Evolutionary conservation across 2,888 invertebrate genomes (phyloP).

Genomic region (Clusia tigrina): DNA sequence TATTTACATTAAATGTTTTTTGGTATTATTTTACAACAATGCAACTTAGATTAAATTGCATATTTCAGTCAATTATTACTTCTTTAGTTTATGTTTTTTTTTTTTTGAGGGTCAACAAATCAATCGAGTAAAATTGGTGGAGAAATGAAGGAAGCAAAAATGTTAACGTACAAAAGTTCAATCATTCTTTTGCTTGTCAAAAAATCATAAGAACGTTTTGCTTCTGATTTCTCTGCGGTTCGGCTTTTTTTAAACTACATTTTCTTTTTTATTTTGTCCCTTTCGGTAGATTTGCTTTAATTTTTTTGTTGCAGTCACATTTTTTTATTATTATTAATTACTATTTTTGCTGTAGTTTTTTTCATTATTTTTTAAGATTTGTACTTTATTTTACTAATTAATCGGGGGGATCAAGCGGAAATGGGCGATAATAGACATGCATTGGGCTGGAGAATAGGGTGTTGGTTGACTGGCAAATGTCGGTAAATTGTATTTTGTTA

Average conservation of each 20-base stretch:
- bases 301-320: not conserved
- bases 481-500: no score
- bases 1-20: slow-evolving; percentile 39
- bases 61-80: slow-evolving; percentile 45
- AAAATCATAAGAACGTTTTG: not conserved
- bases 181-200: not conserved
- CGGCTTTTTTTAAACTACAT: not conserved
- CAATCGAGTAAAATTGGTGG: not conserved
- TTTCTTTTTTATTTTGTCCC: not conserved
- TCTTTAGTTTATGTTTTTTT: slow-evolving; percentile 20
- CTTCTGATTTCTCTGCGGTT: not conserved
- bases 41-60: slow-evolving; percentile 38
- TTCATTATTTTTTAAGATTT: slow-evolving; percentile 47
- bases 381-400: slow-evolving; percentile 57
- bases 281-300: not conserved
- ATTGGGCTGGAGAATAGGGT: no score
- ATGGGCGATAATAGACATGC: no score
- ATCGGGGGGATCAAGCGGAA: slow-evolving; percentile 56
- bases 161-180: not conserved
- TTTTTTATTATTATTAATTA: slow-evolving; percentile 11
- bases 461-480: no score
- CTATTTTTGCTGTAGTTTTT: slow-evolving; percentile 22
- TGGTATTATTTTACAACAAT: slow-evolving; percentile 33
- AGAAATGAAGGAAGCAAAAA: not conserved
- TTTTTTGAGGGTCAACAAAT: slow-evolving; percentile 3